Base-by-base conservation (phyloP, 2,797 vertebrate genomes). In the Leuciscus waleckii region DNA sequence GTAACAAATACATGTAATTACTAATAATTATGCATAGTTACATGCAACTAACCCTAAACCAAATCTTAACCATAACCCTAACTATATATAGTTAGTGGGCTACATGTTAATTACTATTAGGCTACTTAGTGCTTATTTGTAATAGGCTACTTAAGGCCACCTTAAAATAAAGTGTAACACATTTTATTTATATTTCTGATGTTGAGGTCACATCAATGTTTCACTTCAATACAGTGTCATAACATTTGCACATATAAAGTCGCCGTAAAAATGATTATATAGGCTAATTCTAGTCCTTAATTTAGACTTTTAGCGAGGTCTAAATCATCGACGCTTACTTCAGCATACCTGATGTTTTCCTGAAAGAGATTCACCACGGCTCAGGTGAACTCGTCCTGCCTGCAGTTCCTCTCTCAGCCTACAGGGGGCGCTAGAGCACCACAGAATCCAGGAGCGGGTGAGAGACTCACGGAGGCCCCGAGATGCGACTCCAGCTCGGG, bases 341-440 rank as follows among this genome's bases (percentile, higher is more conserved):
- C n/a, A 78, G 75, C 37, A 61, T 21, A 49, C 41, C 43, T 79
- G 39, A 46, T 68, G 23, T 26, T 41, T 37, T 76, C 29, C 32
- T 29, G 41, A 49, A 29, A 29, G 41, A 49, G 26, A 29, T 19
- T 29, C 70, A 4, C 9, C 54, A 10, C 8, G 17, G 26, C n/a
- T 73, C 41, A 29, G 8, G 39, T 32, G 0, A 17, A 6, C 29
- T 14, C 3, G 17, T 14, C 51, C 2, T 2, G 13, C 1, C 29
- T 46, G 90, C 91, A 92, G 56, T 93, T 91, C 92, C 75, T 63
- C 65, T 81, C 78, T 43, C 58, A 79, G 92, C 97, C 97, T 94
- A 98, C 93, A 98, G 97, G 96, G 96, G 97, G 96, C 97, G 96
- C 97, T 96, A 95, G 96, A 97, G 96, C 95, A 97, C 95, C 95